Base-by-base conservation (phyloP, 2,888 invertebrate species). In the Idaea aversata region DNA sequence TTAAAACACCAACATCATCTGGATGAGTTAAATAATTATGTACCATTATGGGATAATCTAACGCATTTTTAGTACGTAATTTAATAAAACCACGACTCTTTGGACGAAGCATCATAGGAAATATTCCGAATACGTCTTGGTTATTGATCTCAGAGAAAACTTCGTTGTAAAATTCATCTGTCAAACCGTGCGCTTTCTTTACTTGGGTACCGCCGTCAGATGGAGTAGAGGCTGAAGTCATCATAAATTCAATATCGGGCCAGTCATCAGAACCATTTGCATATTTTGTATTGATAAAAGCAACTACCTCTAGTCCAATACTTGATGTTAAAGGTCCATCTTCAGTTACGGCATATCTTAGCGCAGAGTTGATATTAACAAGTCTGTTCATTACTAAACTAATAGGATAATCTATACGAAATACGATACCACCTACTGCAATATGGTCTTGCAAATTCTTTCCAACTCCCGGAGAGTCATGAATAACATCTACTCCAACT, bases 191-290 rank as follows among this genome's bases (percentile, higher is more conserved):
- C 0, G 97, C 97, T 59, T 91, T 94, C 79, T 96, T 96, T 0
- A 96, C 95, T 82, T 96, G 95, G 0, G 95, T 94, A 0, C 97
- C 97, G n/a, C 97, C 97, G 78, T 98, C 97, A 0, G 97, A 97
- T 62, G 95, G 95, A 0, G 97, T 96, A 0, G 97, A 96, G 0
- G 96, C 95, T 35, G 97, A 96, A 0, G 97, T 96, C 88, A 98
- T 91, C 97, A 98, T 98, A 79, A 98, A 97, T 81, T 97, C 97
- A 70, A 98, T 97, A 80, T 98, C 98, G 0, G 98, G 98, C 97
- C 97, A 98, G 83, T 98, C 98, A 65, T 97, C 97, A 0, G 95
- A 94, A 64, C 95, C 93, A 81, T 98, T 98, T 0, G 97, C 97
- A 81, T 97, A 98, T 87, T 97, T 98, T 0, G 98, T 97, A 36